phyloP scores from a whole-genome alignment of 1,140 invertebrate genomes.

The Ceratina australensis region DNA sequence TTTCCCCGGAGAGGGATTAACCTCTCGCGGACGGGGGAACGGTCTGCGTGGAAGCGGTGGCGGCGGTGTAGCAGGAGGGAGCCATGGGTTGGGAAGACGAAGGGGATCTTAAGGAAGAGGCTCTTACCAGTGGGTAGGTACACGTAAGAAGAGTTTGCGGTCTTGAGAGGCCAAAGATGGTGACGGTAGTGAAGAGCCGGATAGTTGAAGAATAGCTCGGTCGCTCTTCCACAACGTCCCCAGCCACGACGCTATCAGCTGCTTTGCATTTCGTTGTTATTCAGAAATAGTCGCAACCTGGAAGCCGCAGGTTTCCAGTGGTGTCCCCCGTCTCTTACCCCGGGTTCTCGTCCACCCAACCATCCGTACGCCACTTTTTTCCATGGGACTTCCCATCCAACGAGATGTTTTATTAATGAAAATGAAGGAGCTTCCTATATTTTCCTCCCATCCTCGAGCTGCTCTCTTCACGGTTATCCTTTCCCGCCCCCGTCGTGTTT shows the following conservation, averaged over 20 bases:
- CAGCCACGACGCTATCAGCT: conserved; percentile 50
- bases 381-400: conserved; percentile 49
- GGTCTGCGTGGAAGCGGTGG: conserved; percentile 43
- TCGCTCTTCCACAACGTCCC: background rate
- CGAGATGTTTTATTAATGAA: conserved; percentile 72
- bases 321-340: conserved; percentile 36
- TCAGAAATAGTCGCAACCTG: conserved; percentile 68
- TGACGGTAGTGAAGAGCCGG: conserved; percentile 25
- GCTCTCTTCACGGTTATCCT: too few species aligned
- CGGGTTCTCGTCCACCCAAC: background rate
- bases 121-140: conserved; percentile 57
- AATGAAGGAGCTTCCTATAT: conserved; percentile 69
- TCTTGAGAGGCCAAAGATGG: conserved; percentile 55
- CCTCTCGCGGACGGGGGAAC: conserved; percentile 32
- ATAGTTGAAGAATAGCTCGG: conserved; percentile 53
- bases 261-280: conserved; percentile 72
- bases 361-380: conserved; percentile 14
- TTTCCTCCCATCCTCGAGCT: conserved; percentile 46
- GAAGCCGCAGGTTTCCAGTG: conserved; percentile 40
- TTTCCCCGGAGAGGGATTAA: conserved; percentile 58
- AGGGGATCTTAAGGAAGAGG: conserved; percentile 53
- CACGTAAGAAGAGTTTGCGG: conserved; percentile 62
- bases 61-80: background rate
- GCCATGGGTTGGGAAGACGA: conserved; percentile 7
- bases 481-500: background rate